Conservation (phyloP, 2,888 invertebrate species). For the Dromius quadrimaculatus region DNA sequence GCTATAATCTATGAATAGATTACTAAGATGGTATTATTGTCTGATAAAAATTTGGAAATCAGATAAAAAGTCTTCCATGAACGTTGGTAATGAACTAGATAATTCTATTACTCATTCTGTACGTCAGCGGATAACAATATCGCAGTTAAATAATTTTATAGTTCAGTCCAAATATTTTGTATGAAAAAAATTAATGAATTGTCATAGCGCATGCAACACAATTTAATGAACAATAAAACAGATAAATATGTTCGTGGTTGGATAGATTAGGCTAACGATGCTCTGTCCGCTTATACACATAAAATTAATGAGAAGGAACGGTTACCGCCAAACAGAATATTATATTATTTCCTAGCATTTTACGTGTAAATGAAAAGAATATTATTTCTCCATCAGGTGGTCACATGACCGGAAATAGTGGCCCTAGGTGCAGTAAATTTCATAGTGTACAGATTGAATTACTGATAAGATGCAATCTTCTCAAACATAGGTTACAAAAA, state of each 20-base stretch:
- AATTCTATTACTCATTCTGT: too few relatives aligned
- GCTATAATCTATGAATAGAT: too few relatives aligned
- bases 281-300: conserved; percentile 10
- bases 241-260: neutral
- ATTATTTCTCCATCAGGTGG: conserved; percentile 40
- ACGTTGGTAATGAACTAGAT: too few relatives aligned
- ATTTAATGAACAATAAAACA: conserved; percentile 1
- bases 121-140: too few relatives aligned
- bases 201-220: too few relatives aligned
- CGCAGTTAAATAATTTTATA: too few relatives aligned
- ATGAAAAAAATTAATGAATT: too few relatives aligned
- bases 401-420: conserved; percentile 24
- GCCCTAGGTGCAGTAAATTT: conserved; percentile 39
- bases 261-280: conserved; percentile 6
- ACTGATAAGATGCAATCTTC: conserved; percentile 43
- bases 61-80: too few relatives aligned
- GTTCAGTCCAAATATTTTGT: too few relatives aligned
- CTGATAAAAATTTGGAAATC: too few relatives aligned
- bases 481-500: conserved; percentile 46
- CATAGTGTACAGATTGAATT: conserved; percentile 42
- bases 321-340: conserved; percentile 37
- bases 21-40: too few relatives aligned
- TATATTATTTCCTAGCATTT: conserved; percentile 46
- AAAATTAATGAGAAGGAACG: conserved; percentile 13
- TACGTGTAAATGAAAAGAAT: conserved; percentile 42